These are phyloP conservation scores for Liparis tanakae DNA, from an alignment of 2,797 vertebrate genomes.

Conservation along the genomic window DNA sequence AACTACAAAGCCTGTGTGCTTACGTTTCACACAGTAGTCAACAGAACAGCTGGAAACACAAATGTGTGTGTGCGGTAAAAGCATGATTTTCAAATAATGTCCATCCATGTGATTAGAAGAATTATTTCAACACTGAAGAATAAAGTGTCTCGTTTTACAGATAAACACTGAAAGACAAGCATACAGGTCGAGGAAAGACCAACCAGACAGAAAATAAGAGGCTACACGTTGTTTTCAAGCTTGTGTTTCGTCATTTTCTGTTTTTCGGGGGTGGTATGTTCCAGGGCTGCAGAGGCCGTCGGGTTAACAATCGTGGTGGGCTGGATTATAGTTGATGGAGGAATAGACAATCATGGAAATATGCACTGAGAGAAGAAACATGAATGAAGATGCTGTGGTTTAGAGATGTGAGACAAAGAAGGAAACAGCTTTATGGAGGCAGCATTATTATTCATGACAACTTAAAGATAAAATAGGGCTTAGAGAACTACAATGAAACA, in stretches of 20 bases:
- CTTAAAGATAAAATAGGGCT: slow-evolving; percentile 26
- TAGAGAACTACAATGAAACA: slow-evolving; percentile 23
- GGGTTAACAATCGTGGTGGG: slow-evolving; percentile 10
- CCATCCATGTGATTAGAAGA: background rate
- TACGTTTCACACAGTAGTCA: slow-evolving; percentile 29
- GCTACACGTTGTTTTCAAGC: slow-evolving; percentile 16
- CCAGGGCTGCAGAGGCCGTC: slow-evolving; percentile 15
- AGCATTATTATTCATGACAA: slow-evolving; percentile 13
- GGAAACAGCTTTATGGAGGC: background rate
- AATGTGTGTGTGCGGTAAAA: slow-evolving; percentile 12
- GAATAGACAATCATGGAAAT: slow-evolving; percentile 18
- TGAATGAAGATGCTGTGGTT: slow-evolving; percentile 14
- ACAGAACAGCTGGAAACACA: slow-evolving; percentile 30
- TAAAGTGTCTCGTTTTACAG: slow-evolving; percentile 24
- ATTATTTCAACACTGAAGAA: slow-evolving; percentile 3
- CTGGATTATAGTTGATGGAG: background rate
- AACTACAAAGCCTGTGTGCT: slow-evolving; percentile 26
- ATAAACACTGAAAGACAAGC: slow-evolving; percentile 12
- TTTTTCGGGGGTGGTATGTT: slow-evolving; percentile 11
- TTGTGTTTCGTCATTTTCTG: slow-evolving; percentile 19
- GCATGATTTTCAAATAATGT: slow-evolving; percentile 1
- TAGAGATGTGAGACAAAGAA: background rate
- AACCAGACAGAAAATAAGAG: slow-evolving; percentile 21
- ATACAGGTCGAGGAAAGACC: slow-evolving; percentile 9
- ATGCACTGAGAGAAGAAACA: slow-evolving; percentile 9